Evolutionary conservation across 2,888 invertebrate species (phyloP), one percentile per base, ranked within the genome.

Genomic region (Andrena hattorfiana): DNA sequence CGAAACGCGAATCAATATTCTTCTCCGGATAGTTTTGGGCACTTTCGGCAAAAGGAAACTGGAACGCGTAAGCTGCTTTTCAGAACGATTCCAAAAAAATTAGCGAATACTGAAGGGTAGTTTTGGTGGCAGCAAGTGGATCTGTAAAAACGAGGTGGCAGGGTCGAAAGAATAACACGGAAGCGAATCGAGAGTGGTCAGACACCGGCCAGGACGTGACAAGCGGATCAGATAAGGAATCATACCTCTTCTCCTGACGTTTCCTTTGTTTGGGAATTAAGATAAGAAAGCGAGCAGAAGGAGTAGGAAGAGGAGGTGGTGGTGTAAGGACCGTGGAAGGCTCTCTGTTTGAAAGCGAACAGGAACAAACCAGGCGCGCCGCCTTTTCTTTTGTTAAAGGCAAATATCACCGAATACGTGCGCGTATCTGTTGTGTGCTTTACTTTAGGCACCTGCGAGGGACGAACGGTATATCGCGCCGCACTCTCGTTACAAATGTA

Each of bases 311-410:
- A 26, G 20, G 32, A 42, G 78, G 71, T 30, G 35, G 59, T 66
- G 69, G 70, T 73, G 83, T 74, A 72, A 84, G 85, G 81, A 60
- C 71, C 67, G 79, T 48, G 76, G 85, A 88, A 84, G 80, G 70
- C 81, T 48, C 69, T 74, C 72, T 91, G 87, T 91, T 90, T 90
- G 87, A 89, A 85, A 81, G 76, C 72, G 67, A 67, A 76, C 91
- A 90, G 91, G 91, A 92, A 90, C 91, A 91, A 92, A 92, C 90
- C 84, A 75, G 84, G 77, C 92, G 88, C 92, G 83, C 91, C 91
- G 88, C 74, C 84, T 85, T 85, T 77, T 70, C 81, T 81, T 76
- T 81, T 75, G 62, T 70, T 68, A 59, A 83, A 87, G 83, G 84
- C 82, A 89, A 89, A 89, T 88, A 89, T 89, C 78, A 89, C 86